Evolutionary conservation across 1,140 invertebrate species (phyloP), one percentile per base, ranked within the genome.

Genomic region (Agrypnia vestita): DNA sequence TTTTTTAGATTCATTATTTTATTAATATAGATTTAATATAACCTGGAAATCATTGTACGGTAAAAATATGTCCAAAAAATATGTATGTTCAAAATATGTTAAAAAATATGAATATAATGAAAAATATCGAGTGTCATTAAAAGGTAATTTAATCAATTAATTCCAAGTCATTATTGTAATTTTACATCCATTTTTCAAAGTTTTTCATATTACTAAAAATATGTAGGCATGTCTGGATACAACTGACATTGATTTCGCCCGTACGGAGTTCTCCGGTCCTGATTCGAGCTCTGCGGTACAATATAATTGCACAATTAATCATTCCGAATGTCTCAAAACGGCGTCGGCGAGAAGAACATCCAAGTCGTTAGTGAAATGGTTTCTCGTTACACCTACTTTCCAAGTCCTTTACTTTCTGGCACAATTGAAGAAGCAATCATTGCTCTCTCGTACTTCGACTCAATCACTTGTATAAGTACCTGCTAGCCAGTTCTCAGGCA

Each of bases 391-490:
- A 74, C 51, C 51, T 74, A 74, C 71, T 74, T 74, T 74, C 49
- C 46, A 56, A 13, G 53, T 74, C 71, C 71, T 74, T 74, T 56
- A 7, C 53, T 44, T 9, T 74, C 10, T 56, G 25, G 11, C 53
- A 56, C 46, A 25, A 43, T n/a, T 55, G 53, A 12, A 74, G 71
- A 56, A 55, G 19, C 13, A 43, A 11, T 74, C 71, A 74, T 74
- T 74, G 51, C 71, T 74, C 53, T 74, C 12, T 15, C 53, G 44
- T 43, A 15, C 71, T 56, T 74, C 51, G 53, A 19, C 51, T 44
- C 13, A 55, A 56, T 44, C 71, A 56, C 17, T 71, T 51, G 67
- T 71, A 17, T 9, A 49, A 47, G 46, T 51, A 10, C 11, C 11
- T 8, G 67, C 44, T 69, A 35, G 25, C 25, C 25, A 35, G 6